Conservation (phyloP, 2,888 invertebrate species). For the Eubasilissa splendida region DNA sequence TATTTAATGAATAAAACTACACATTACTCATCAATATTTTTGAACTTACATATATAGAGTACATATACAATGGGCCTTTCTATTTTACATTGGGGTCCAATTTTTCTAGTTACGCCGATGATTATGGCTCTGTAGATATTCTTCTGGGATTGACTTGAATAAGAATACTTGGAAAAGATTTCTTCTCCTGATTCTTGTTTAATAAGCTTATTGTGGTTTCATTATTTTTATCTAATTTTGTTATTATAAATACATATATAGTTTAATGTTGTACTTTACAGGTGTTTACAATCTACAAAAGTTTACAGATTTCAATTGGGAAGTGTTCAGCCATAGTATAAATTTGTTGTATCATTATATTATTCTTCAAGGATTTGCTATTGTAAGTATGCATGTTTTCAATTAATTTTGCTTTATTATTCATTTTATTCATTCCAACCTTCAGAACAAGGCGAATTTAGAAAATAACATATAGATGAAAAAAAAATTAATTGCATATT, state of each 20-base stretch:
- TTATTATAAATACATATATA: neutral
- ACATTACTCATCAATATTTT: no score
- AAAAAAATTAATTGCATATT: no score
- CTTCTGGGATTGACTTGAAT: no score
- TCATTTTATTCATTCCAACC: neutral
- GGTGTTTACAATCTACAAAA: conserved; percentile 89
- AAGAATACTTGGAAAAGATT: no score
- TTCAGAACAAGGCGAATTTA: no score
- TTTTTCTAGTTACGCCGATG: no score
- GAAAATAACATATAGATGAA: no score
- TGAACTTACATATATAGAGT: no score
- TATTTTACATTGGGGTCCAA: no score
- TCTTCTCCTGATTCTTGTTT: neutral
- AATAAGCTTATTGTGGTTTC: neutral
- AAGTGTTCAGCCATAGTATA: conserved; percentile 83
- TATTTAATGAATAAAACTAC: no score
- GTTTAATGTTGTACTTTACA: conserved; percentile 63
- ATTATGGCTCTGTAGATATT: no score
- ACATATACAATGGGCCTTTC: no score
- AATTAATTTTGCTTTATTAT: neutral
- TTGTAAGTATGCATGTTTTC: conserved; percentile 68
- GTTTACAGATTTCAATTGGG: conserved; percentile 84
- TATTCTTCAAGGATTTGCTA: conserved; percentile 79
- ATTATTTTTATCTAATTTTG: neutral
- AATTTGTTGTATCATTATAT: conserved; percentile 89